Evolutionary conservation across 2,888 invertebrate genomes (phyloP).

Genomic region (Lochmaea crataegi): DNA sequence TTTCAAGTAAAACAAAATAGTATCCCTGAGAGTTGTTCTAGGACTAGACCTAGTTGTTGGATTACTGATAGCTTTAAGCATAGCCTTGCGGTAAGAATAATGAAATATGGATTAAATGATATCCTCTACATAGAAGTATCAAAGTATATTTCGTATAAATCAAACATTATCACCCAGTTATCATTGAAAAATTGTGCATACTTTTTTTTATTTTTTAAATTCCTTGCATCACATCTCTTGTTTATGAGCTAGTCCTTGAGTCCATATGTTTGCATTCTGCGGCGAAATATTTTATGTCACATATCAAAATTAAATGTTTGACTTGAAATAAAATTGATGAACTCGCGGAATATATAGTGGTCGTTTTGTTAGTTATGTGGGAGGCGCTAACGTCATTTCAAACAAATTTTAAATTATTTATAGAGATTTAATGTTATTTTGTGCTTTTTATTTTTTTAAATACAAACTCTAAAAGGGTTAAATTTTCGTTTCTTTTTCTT

Average conservation of each 20-base stretch:
- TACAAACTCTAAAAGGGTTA: no score
- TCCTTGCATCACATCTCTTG: background rate
- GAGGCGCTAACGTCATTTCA: slow-evolving; percentile 25
- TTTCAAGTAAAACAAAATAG: no score
- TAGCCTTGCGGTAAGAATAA: no score
- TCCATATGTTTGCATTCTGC: background rate
- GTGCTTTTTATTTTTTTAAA: slow-evolving; percentile 12
- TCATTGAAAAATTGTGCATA: background rate
- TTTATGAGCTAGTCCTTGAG: slow-evolving; percentile 1
- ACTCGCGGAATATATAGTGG: slow-evolving; percentile 6
- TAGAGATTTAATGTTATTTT: slow-evolving; percentile 1
- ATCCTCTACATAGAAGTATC: background rate
- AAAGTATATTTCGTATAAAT: background rate
- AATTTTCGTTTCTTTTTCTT: no score
- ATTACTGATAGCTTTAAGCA: no score
- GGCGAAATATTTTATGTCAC: slow-evolving; percentile 4
- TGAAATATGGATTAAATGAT: no score
- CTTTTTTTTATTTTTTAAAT: background rate
- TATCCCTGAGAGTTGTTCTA: no score
- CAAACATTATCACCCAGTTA: background rate
- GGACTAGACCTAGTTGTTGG: no score
- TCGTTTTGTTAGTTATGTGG: slow-evolving; percentile 25
- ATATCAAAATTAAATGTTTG: slow-evolving; percentile 14
- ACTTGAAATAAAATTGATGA: slow-evolving; percentile 24
- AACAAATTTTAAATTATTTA: slow-evolving; percentile 16